Conservation (phyloP, 1,140 invertebrate genomes). For the Galleria mellonella region DNA sequence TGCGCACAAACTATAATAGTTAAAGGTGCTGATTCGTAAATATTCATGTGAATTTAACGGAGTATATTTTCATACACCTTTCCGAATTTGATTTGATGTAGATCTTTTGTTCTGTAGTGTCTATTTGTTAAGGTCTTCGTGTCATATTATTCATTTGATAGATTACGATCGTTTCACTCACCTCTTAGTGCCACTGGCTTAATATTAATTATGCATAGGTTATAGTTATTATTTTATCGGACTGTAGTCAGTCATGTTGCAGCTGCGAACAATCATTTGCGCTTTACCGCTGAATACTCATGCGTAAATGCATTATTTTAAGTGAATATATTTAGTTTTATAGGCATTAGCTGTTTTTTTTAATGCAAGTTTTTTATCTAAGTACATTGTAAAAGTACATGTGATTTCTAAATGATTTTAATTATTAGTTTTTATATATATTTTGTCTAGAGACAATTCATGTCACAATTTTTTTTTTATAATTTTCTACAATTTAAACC, state of each 20-base stretch:
- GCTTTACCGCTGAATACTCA: constrained; percentile 73
- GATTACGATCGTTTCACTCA: constrained; percentile 44
- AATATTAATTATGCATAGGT: constrained; percentile 34
- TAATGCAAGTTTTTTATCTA: constrained; percentile 63
- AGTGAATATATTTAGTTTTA: constrained; percentile 43
- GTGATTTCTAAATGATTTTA: constrained; percentile 63
- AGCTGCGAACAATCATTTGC: constrained; percentile 70
- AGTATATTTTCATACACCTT: constrained; percentile 36
- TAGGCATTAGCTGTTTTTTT: constrained; percentile 47
- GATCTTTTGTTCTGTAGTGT: constrained; percentile 28
- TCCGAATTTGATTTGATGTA: constrained; percentile 40
- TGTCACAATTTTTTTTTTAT: constrained; percentile 37
- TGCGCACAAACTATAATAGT: constrained; percentile 57
- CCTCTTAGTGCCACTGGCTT: constrained; percentile 66
- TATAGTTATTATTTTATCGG: constrained; percentile 41
- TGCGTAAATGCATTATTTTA: constrained; percentile 66
- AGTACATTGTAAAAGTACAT: constrained; percentile 68
- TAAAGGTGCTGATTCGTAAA: constrained; percentile 60
- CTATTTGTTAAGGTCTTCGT: constrained; percentile 48
- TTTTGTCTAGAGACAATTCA: constrained; percentile 19
- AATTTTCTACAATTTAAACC: constrained; percentile 6
- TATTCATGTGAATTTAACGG: constrained; percentile 55
- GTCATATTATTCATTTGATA: constrained; percentile 59
- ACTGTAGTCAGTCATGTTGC: constrained; percentile 67
- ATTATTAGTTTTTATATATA: constrained; percentile 27